Evolutionary conservation across 2,113 vertebrate species (phyloP).

Genomic region (Dipodomys spectabilis): DNA sequence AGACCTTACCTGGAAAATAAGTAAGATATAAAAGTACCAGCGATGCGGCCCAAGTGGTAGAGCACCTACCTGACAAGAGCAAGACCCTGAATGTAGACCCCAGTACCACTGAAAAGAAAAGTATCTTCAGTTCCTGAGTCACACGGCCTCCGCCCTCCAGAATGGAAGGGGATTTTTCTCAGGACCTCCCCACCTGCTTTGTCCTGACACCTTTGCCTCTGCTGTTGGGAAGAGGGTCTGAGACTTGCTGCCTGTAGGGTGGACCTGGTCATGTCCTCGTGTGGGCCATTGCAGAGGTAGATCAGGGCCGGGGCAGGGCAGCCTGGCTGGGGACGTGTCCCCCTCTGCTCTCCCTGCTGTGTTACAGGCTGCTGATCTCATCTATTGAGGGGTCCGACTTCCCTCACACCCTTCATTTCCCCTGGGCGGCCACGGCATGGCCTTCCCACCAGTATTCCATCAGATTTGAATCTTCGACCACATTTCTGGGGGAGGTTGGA

Average conservation of each 20-base stretch:
- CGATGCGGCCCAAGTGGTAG: too few species aligned
- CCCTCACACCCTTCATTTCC: not conserved
- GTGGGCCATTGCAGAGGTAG: not conserved
- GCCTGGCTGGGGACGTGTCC: too few species aligned
- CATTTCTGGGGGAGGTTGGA: not conserved
- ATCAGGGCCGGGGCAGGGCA: too few species aligned
- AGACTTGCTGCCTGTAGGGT: not conserved
- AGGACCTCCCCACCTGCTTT: not conserved
- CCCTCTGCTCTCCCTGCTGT: too few species aligned
- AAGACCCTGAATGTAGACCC: too few species aligned
- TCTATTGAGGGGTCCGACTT: not conserved
- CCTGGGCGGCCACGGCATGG: rapidly evolving
- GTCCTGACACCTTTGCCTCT: not conserved
- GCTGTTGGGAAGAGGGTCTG: too few species aligned
- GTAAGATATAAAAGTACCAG: too few species aligned
- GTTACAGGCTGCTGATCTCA: not conserved
- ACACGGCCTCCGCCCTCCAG: not conserved
- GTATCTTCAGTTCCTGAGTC: not conserved
- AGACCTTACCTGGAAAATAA: too few species aligned
- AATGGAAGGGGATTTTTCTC: not conserved
- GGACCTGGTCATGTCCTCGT: not conserved
- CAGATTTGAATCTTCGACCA: not conserved
- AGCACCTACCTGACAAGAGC: too few species aligned
- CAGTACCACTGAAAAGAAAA: too few species aligned
- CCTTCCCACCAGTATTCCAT: not conserved